Evolutionary conservation across 2,113 vertebrate species (phyloP).

Genomic region (Melanotaenia duboulayi): DNA sequence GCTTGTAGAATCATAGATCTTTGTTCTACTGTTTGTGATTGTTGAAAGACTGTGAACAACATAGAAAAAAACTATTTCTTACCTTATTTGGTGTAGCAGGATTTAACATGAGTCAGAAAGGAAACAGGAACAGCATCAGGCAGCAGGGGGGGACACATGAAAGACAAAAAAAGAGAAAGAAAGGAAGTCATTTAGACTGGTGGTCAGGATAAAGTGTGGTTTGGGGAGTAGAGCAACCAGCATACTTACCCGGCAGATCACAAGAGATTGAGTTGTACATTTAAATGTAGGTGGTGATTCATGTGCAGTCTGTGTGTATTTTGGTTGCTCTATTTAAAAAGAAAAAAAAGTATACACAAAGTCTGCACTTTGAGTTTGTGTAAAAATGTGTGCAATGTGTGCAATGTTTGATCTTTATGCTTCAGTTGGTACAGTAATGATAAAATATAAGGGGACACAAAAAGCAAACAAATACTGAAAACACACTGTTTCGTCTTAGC

Average conservation of each 20-base stretch:
- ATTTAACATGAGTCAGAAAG: conserved; percentile 30
- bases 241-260: conserved; percentile 70
- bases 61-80: conserved; percentile 62
- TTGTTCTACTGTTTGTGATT: conserved; percentile 16
- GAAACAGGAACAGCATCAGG: conserved; percentile 40
- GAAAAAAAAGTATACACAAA: not conserved
- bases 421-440: not conserved
- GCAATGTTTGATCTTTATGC: not conserved
- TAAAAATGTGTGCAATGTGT: not conserved
- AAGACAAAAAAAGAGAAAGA: conserved; percentile 64
- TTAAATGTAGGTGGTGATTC: conserved; percentile 8
- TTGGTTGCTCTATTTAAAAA: not conserved
- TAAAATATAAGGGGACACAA: not conserved
- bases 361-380: not conserved
- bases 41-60: conserved; percentile 2
- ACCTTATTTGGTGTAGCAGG: conserved; percentile 75
- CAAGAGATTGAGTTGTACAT: conserved; percentile 11
- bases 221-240: conserved; percentile 18
- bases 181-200: conserved; percentile 63
- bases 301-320: not conserved
- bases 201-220: conserved; percentile 30
- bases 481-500: not conserved
- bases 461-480: not conserved
- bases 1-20: not conserved
- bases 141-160: conserved; percentile 52